A percentile compares a stretch with the other conserved stretches of the same genome.
These are phyloP conservation scores for Trissonchulus sp. DNA, from an alignment of 2,888 invertebrate species.

Conservation along the genomic window DNA sequence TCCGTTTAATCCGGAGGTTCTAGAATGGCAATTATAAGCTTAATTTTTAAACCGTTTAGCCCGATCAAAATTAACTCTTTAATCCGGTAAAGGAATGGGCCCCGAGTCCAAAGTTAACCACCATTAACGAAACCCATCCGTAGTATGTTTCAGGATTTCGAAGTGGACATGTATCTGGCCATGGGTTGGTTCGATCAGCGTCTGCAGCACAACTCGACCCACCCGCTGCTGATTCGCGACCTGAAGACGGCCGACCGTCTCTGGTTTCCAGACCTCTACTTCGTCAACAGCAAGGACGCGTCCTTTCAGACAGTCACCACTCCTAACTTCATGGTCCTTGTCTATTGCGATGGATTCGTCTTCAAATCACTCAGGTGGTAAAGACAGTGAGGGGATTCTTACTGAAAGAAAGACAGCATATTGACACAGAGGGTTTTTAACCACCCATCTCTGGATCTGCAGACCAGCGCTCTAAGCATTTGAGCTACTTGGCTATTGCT, in stretches of 20 bases:
- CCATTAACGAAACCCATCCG: too few species aligned
- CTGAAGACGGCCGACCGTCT: constrained; percentile 23
- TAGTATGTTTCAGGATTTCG: constrained; percentile 45
- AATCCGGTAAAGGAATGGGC: too few species aligned
- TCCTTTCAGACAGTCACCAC: constrained; percentile 44
- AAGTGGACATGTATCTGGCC: constrained; percentile 51
- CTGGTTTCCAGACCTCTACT: constrained; percentile 44
- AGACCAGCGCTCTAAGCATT: too few species aligned
- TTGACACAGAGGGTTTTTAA: not conserved
- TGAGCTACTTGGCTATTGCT: too few species aligned
- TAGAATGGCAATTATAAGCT: too few species aligned
- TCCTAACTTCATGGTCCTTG: constrained; percentile 43
- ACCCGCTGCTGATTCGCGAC: constrained; percentile 45
- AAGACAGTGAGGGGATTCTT: too few species aligned
- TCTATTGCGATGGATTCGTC: constrained; percentile 50
- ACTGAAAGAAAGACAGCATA: too few species aligned
- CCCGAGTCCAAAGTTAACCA: too few species aligned
- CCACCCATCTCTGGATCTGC: too few species aligned
- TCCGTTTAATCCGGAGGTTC: too few species aligned
- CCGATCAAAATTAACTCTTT: too few species aligned
- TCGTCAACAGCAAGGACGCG: constrained; percentile 50
- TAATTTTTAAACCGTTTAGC: too few species aligned
- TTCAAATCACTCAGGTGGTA: constrained; percentile 50
- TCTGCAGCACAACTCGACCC: constrained; percentile 48
- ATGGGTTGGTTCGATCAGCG: constrained; percentile 50